These are phyloP conservation scores for Pygoscelis antarcticus DNA, from an alignment of 2,113 vertebrate genomes.

Conservation along the genomic window DNA sequence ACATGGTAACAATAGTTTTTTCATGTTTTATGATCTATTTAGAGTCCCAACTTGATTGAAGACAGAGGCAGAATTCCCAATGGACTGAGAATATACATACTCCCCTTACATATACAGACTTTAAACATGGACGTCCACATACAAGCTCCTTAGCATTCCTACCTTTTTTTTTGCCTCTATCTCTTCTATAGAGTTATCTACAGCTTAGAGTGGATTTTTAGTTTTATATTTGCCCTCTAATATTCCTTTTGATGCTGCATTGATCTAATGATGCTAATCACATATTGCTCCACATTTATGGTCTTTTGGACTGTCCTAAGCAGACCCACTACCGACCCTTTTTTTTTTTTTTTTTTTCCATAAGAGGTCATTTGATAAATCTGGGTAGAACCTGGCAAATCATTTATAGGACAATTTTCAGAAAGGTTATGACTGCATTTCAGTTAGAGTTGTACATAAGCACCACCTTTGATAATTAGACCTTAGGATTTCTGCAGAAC, in stretches of 20 bases:
- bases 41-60: neutral
- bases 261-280: neutral
- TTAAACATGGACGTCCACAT: neutral
- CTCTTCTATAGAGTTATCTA: neutral
- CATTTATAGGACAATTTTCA: neutral
- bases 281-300: rapidly evolving
- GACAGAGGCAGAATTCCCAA: neutral
- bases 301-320: neutral
- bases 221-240: neutral
- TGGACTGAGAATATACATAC: neutral
- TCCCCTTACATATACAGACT: rapidly evolving
- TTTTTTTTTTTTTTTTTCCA: neutral
- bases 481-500: neutral
- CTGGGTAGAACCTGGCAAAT: neutral
- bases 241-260: neutral
- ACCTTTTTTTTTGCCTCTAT: neutral
- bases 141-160: neutral
- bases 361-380: neutral
- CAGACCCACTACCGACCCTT: neutral
- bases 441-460: neutral
- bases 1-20: neutral
- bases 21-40: neutral
- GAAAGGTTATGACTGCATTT: neutral
- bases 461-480: neutral
- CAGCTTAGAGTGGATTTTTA: neutral